Percentiles rank a stretch among this genome's conserved stretches.
These are phyloP conservation scores for Drosophila diplacantha DNA, from an alignment of 2,888 invertebrate species.

Conservation along the genomic window DNA sequence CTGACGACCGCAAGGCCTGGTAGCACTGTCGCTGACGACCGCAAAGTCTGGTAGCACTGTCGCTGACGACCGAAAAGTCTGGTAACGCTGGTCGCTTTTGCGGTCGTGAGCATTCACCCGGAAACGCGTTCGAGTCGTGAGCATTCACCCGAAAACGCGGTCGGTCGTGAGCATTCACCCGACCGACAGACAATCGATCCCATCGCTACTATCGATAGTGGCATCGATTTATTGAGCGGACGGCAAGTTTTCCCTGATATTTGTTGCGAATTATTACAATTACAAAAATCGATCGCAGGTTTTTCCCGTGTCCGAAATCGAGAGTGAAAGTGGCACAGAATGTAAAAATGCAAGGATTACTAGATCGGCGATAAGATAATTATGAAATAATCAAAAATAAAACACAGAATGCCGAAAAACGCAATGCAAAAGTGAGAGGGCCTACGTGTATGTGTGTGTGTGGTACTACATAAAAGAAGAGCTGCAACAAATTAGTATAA, in stretches of 20 bases:
- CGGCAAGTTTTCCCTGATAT: conserved; percentile 20
- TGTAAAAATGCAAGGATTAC: conserved; percentile 14
- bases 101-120: too few relatives aligned
- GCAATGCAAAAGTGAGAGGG: conserved; percentile 26
- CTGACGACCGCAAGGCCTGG: too few relatives aligned
- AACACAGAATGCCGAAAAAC: conserved; percentile 9
- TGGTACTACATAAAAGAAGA: conserved; percentile 11
- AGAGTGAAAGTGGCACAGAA: conserved; percentile 33
- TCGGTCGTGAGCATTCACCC: too few relatives aligned
- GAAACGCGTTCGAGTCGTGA: too few relatives aligned
- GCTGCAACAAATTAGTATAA: conserved; percentile 53
- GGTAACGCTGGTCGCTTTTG: too few relatives aligned
- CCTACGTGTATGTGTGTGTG: conserved; percentile 10
- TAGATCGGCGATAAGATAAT: conserved; percentile 3
- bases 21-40: too few relatives aligned
- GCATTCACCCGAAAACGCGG: too few relatives aligned
- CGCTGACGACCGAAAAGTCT: too few relatives aligned
- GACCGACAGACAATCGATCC: too few relatives aligned
- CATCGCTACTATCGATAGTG: too few relatives aligned
- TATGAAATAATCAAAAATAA: conserved; percentile 2
- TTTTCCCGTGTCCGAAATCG: conserved; percentile 28
- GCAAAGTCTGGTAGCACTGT: too few relatives aligned
- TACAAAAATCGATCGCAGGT: conserved; percentile 38
- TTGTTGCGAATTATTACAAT: conserved; percentile 36
- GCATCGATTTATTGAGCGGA: too few relatives aligned